Evolutionary conservation across 2,113 vertebrate species (phyloP).

Genomic region (Clarias batrachus): DNA sequence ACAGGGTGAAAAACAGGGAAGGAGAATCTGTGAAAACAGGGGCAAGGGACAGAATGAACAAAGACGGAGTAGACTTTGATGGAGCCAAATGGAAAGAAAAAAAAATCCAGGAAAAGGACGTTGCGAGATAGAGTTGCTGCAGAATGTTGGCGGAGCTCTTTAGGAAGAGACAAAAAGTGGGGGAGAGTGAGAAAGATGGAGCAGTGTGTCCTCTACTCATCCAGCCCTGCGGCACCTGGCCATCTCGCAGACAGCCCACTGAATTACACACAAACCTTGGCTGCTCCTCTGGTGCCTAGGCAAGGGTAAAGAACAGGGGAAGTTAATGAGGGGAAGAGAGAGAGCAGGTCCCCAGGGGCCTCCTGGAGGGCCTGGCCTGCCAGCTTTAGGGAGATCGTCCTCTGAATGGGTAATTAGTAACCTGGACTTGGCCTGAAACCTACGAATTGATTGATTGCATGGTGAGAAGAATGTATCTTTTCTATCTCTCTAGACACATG

Average conservation of each 20-base stretch:
- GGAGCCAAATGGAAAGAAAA: neutral
- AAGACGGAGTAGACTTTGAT: conserved; percentile 20
- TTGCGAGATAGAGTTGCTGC: conserved; percentile 11
- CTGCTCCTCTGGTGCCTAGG: conserved; percentile 69
- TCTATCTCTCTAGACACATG: conserved; percentile 33
- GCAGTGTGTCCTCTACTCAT: conserved; percentile 61
- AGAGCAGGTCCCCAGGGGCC: conserved; percentile 68
- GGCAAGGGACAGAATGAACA: conserved; percentile 16
- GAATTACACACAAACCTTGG: conserved; percentile 76
- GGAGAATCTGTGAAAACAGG: conserved; percentile 25
- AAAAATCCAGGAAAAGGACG: conserved; percentile 5
- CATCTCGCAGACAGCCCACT: conserved; percentile 74
- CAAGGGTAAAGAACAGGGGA: conserved; percentile 74
- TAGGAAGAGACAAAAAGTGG: conserved; percentile 41
- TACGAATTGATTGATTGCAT: conserved; percentile 76
- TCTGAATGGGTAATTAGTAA: conserved; percentile 75
- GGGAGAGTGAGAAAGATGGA: conserved; percentile 54
- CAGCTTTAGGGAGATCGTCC: conserved; percentile 56
- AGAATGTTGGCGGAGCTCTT: conserved; percentile 19
- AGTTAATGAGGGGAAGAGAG: conserved; percentile 80
- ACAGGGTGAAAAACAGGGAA: conserved; percentile 13
- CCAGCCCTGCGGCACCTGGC: conserved; percentile 73
- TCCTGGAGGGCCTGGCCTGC: conserved; percentile 63
- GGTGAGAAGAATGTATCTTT: conserved; percentile 63
- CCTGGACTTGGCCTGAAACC: conserved; percentile 69